phyloP scores from a whole-genome alignment of 2,113 vertebrate genomes.

The Eulemur macaco region DNA sequence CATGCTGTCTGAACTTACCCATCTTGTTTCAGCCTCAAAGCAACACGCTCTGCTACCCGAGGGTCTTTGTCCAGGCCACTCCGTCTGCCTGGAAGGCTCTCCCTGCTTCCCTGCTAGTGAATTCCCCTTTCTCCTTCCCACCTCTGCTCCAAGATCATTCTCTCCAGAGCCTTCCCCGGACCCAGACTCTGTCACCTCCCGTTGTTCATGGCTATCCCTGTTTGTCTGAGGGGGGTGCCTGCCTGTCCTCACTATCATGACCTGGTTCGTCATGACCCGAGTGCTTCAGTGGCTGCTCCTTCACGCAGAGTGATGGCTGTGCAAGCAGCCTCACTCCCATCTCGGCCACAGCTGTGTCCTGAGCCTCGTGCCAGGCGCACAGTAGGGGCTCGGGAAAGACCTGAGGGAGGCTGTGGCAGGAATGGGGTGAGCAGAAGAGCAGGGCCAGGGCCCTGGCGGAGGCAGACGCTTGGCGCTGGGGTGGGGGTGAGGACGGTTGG shows the following conservation, averaged over 20 bases:
- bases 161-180: background rate
- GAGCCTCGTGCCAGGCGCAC: too few species aligned
- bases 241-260: background rate
- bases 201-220: accelerated
- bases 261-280: background rate
- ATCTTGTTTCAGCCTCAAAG: background rate
- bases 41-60: background rate
- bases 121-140: background rate
- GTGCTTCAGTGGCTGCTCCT: background rate
- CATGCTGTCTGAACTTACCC: background rate
- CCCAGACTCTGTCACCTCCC: too few species aligned
- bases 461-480: accelerated
- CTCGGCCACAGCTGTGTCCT: accelerated
- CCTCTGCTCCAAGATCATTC: background rate
- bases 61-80: background rate
- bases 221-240: too few species aligned
- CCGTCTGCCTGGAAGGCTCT: background rate
- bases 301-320: accelerated
- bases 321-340: background rate
- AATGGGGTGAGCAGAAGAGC: background rate
- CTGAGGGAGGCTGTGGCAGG: background rate
- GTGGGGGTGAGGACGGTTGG: accelerated
- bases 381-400: background rate
- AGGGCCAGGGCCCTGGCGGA: too few species aligned
- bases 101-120: background rate